Evolutionary conservation across 1,140 invertebrate species (phyloP).

Genomic region (Brachionus rotundiformis): DNA sequence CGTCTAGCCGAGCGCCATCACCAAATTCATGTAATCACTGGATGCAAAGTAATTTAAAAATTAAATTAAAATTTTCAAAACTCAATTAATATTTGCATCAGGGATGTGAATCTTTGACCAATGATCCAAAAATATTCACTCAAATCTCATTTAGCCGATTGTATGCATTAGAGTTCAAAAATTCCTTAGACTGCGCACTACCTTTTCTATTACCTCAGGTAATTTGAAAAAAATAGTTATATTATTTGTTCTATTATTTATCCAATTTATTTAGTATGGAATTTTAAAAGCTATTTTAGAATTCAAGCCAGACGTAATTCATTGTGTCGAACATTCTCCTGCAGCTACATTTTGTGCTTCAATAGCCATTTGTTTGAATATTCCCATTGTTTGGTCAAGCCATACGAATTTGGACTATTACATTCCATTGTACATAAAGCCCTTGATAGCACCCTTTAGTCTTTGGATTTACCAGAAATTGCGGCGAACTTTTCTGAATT

Average conservation of each 20-base stretch:
- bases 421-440: conserved; percentile 32
- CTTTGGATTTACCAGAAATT: conserved; percentile 17
- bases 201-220: conserved; percentile 50
- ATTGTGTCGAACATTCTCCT: conserved; percentile 49
- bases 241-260: not conserved
- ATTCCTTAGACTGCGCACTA: conserved; percentile 32
- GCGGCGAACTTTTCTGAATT: conserved; percentile 18
- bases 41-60: conserved; percentile 40
- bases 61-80: not conserved
- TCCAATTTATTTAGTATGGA: not conserved
- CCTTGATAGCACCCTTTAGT: not conserved
- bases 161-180: conserved; percentile 45
- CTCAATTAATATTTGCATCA: not conserved
- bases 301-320: conserved; percentile 46
- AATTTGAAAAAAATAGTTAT: not conserved
- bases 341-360: conserved; percentile 20
- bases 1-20: not conserved
- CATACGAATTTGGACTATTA: conserved; percentile 49
- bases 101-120: conserved; percentile 20
- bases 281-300: conserved; percentile 30
- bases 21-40: conserved; percentile 46
- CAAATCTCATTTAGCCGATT: conserved; percentile 12
- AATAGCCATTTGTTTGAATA: conserved; percentile 12
- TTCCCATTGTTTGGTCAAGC: conserved; percentile 51
- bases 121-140: not conserved